Conservation (phyloP, 2,797 vertebrate species). For the Lepus oiostolus region DNA sequence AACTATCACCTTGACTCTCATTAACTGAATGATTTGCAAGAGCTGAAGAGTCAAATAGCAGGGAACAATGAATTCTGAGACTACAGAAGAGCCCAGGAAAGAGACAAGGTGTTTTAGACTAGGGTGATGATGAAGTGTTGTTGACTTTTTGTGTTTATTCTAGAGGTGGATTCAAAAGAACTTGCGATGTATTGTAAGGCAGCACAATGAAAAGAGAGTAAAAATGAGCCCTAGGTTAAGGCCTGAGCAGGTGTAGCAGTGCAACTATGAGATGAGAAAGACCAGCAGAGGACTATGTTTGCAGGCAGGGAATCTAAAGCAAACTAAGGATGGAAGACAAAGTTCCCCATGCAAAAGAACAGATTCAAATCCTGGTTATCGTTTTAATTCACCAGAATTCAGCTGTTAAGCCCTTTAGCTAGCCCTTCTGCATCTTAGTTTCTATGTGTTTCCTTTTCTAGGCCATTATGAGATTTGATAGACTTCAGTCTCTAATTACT, state of each 20-base stretch:
- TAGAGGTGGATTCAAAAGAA: neutral
- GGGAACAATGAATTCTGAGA: neutral
- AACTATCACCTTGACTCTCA: neutral
- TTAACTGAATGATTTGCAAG: neutral
- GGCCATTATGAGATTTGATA: neutral
- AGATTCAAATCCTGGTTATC: neutral
- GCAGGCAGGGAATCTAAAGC: neutral
- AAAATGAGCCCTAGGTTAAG: neutral
- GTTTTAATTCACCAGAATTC: neutral
- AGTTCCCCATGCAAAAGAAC: neutral
- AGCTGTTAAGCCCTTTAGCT: neutral
- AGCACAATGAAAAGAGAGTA: neutral
- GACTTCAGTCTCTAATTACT: neutral
- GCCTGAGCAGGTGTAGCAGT: neutral
- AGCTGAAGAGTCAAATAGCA: neutral
- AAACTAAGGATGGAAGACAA: no score
- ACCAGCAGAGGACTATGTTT: neutral
- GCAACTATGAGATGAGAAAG: neutral
- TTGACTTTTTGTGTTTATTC: constrained; percentile 3
- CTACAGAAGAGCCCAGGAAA: neutral
- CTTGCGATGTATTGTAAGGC: neutral
- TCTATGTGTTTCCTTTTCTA: neutral
- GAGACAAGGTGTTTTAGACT: neutral
- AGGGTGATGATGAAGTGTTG: no score
- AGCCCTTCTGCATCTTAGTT: neutral